Percentiles rank a stretch among this genome's conserved stretches.
These are phyloP conservation scores for Leistus spinibarbis DNA, from an alignment of 2,888 invertebrate genomes.

Conservation along the genomic window DNA sequence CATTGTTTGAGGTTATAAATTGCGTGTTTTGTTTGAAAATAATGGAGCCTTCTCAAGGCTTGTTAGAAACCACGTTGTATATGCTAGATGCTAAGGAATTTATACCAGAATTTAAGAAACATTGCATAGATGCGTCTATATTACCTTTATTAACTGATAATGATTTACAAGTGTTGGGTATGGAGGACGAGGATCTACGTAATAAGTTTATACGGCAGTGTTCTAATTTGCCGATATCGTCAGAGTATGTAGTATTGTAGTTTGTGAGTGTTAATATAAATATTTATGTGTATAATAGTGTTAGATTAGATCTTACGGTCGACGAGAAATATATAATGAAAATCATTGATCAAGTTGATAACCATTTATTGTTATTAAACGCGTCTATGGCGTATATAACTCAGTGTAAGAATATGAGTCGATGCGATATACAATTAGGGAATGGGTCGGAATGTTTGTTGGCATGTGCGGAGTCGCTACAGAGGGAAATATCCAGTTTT, in stretches of 20 bases:
- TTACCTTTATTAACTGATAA: constrained; percentile 17
- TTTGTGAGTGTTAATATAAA: not conserved
- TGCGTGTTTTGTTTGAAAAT: not conserved
- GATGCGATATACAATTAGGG: constrained; percentile 12
- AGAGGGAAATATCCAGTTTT: constrained; percentile 4
- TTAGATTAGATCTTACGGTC: constrained; percentile 10
- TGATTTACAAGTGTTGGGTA: constrained; percentile 27
- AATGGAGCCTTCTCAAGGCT: constrained; percentile 5
- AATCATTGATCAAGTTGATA: constrained; percentile 12
- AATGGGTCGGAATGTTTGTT: constrained; percentile 14
- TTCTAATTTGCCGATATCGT: constrained; percentile 5
- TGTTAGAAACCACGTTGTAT: constrained; percentile 22
- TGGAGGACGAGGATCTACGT: constrained; percentile 17
- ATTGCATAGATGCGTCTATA: constrained; percentile 9
- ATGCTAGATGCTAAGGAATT: constrained; percentile 20
- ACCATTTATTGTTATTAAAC: constrained; percentile 18
- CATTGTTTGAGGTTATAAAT: not conserved
- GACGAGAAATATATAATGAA: constrained; percentile 16
- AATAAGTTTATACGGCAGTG: constrained; percentile 16
- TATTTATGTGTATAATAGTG: not conserved
- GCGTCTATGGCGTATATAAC: constrained; percentile 19
- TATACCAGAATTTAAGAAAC: constrained; percentile 20
- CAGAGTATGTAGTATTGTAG: constrained; percentile 13
- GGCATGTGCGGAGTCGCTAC: not conserved
- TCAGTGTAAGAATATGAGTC: constrained; percentile 18